Percentiles rank a stretch among this genome's conserved stretches.
Evolutionary conservation across 2,888 invertebrate genomes (phyloP).

Genomic region (Lasioglossum lativentre): DNA sequence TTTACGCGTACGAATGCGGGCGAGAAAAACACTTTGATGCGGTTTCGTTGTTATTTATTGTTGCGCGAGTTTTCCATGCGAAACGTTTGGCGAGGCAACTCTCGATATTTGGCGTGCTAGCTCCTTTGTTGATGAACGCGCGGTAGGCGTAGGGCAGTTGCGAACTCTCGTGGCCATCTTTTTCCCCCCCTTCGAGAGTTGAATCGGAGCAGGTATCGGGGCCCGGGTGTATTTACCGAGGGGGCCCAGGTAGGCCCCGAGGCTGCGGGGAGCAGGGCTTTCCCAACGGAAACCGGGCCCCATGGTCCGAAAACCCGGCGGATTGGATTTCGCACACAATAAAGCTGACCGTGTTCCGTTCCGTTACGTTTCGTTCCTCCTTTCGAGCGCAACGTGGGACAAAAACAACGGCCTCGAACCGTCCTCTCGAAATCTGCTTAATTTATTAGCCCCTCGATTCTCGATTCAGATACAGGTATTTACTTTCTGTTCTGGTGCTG

Average conservation of each 20-base stretch:
- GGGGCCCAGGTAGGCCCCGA: slow-evolving; percentile 43
- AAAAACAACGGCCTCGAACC: slow-evolving; percentile 11
- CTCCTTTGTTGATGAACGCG: neutral
- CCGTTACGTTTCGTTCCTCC: slow-evolving; percentile 60
- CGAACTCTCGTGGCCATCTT: slow-evolving; percentile 1
- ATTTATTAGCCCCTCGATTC: slow-evolving; percentile 13
- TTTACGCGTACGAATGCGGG: neutral
- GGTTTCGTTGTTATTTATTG: neutral
- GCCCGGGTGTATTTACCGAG: slow-evolving; percentile 1
- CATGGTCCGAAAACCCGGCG: slow-evolving; percentile 14
- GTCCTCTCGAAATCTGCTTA: neutral
- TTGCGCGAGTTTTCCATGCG: neutral
- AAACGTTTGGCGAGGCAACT: neutral
- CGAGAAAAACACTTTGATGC: neutral
- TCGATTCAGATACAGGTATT: neutral
- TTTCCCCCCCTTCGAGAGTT: neutral
- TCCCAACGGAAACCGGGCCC: slow-evolving; percentile 35
- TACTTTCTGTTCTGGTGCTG: neutral
- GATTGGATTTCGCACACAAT: slow-evolving; percentile 76
- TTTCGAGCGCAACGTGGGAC: neutral
- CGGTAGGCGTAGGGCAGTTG: neutral
- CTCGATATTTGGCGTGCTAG: neutral
- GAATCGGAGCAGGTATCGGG: slow-evolving; percentile 26
- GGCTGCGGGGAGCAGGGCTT: slow-evolving; percentile 53
- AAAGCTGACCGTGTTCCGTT: slow-evolving; percentile 71